Evolutionary conservation across 2,888 invertebrate species (phyloP).

Genomic region (Scaptomyza reducta): DNA sequence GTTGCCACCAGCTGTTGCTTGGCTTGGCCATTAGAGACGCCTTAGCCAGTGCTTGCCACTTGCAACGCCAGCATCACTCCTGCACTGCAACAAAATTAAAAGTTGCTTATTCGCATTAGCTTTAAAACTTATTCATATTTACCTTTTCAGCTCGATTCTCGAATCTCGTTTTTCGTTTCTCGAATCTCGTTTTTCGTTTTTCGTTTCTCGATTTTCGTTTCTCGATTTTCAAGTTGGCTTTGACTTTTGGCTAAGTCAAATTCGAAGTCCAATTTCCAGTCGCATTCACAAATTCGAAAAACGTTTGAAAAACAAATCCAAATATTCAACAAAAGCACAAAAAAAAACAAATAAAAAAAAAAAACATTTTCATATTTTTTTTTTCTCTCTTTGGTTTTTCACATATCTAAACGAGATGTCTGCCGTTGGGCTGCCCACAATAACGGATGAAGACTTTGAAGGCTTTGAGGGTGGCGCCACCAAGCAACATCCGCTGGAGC

Average conservation of each 20-base stretch:
- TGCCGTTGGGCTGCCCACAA: neutral
- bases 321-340: too few species aligned
- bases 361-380: too few species aligned
- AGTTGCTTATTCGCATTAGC: neutral
- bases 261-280: too few species aligned
- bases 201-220: too few species aligned
- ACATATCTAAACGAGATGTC: neutral
- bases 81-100: neutral
- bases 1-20: slow-evolving; percentile 29
- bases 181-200: too few species aligned
- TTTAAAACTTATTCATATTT: neutral
- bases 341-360: too few species aligned
- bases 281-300: too few species aligned
- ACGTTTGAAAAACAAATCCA: too few species aligned
- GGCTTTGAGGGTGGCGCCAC: neutral
- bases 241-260: too few species aligned
- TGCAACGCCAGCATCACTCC: neutral
- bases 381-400: too few species aligned
- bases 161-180: too few species aligned
- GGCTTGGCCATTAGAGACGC: slow-evolving; percentile 21
- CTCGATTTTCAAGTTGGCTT: too few species aligned
- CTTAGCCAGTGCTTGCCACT: slow-evolving; percentile 9
- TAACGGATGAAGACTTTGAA: neutral
- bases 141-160: neutral
- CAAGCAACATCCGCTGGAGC: neutral